phyloP scores from a whole-genome alignment of 2,797 vertebrate genomes.

The Lophotriccus pileatus region DNA sequence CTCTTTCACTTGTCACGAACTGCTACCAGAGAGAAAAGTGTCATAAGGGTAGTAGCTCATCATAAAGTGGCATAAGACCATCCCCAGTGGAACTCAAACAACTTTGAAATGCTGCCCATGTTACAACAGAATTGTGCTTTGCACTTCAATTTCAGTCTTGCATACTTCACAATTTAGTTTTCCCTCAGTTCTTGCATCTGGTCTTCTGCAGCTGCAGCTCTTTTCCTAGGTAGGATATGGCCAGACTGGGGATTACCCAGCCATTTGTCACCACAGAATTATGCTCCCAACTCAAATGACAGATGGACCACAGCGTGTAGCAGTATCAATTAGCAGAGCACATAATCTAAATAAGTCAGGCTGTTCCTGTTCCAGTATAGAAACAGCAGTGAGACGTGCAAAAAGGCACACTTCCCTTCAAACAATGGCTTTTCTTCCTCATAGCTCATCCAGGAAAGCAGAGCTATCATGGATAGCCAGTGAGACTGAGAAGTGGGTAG shows the following conservation, averaged over 20 bases:
- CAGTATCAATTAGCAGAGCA: background rate
- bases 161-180: background rate
- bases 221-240: background rate
- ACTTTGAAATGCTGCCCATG: background rate
- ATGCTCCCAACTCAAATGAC: background rate
- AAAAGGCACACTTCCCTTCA: background rate
- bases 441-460: background rate
- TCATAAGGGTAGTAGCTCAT: background rate
- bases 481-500: background rate
- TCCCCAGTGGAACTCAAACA: background rate
- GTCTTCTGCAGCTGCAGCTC: background rate
- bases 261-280: background rate
- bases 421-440: background rate
- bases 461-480: background rate
- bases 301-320: background rate
- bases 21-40: background rate
- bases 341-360: background rate
- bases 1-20: background rate
- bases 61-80: background rate
- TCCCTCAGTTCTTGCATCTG: background rate
- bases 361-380: background rate
- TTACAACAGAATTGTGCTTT: background rate
- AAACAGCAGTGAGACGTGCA: background rate
- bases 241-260: background rate
- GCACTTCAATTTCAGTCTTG: background rate